Percentiles rank a stretch among this genome's conserved stretches.
Evolutionary conservation across 2,113 vertebrate species (phyloP).

Genomic region (Amphiprion percula): DNA sequence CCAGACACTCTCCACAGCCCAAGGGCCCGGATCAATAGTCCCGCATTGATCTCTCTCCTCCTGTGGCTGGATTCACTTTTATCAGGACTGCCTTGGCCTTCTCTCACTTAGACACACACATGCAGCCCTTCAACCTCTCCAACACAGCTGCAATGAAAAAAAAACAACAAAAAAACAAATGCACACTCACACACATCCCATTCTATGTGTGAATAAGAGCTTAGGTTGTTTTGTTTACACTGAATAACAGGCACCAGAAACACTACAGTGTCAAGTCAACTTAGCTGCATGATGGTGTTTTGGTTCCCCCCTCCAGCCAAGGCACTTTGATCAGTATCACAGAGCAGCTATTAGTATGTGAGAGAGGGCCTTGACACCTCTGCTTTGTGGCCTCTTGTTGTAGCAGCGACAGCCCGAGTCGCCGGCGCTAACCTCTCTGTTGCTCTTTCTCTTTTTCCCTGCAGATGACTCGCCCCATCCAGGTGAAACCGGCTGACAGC

Average conservation of each 20-base stretch:
- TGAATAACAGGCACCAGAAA: constrained; percentile 44
- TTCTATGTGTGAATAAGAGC: constrained; percentile 28
- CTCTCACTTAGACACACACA: constrained; percentile 62
- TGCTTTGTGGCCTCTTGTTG: constrained; percentile 51
- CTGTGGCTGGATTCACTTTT: constrained; percentile 83
- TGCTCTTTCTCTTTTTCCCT: constrained; percentile 56
- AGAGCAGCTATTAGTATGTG: constrained; percentile 51
- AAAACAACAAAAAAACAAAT: constrained; percentile 2
- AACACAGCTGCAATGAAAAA: constrained; percentile 32
- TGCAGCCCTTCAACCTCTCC: constrained; percentile 42
- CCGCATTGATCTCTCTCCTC: constrained; percentile 83
- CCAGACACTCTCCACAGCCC: constrained; percentile 82
- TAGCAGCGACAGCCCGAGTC: constrained; percentile 27
- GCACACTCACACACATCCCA: not conserved
- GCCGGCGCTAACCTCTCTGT: constrained; percentile 64
- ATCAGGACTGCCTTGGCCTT: constrained; percentile 77
- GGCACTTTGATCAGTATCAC: constrained; percentile 54
- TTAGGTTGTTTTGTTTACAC: constrained; percentile 47
- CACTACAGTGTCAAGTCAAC: constrained; percentile 40
- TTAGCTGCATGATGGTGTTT: constrained; percentile 41
- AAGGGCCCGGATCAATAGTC: constrained; percentile 85
- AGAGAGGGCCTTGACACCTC: constrained; percentile 37
- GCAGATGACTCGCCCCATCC: constrained; percentile 99
- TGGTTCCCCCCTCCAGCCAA: constrained; percentile 19
- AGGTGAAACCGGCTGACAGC: constrained; percentile 99